phyloP scores from a whole-genome alignment of 2,797 vertebrate species.

The Lophotriccus pileatus region DNA sequence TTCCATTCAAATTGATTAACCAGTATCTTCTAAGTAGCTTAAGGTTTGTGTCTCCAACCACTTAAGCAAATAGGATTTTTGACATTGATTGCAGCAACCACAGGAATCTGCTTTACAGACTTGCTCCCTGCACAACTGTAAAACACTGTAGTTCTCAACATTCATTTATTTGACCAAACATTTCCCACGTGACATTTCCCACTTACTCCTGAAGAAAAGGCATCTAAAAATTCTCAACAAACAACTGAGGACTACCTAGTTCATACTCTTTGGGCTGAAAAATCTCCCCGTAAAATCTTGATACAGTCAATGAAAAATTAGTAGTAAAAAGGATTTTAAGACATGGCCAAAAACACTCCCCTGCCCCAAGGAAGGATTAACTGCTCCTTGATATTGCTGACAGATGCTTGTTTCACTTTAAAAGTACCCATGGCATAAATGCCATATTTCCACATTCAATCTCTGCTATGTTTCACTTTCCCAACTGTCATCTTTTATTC shows the following conservation, averaged over 20 bases:
- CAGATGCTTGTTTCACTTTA: not conserved
- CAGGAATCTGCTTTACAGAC: not conserved
- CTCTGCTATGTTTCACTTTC: not conserved
- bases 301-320: not conserved
- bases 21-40: not conserved
- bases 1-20: conserved; percentile 2
- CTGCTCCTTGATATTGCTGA: not conserved
- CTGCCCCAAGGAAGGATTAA: not conserved
- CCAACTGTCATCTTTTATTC: not conserved
- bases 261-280: not conserved
- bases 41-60: not conserved
- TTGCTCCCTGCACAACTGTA: not conserved
- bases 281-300: not conserved
- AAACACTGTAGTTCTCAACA: not conserved
- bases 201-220: not conserved
- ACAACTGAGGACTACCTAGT: not conserved
- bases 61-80: not conserved
- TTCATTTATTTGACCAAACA: not conserved
- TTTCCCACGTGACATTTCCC: not conserved
- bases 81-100: not conserved
- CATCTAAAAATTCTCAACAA: not conserved
- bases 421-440: not conserved
- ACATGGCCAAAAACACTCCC: not conserved
- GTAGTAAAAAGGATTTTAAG: not conserved
- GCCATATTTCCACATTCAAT: not conserved